phyloP scores from a whole-genome alignment of 2,888 invertebrate species.

The Venusia cambrica region DNA sequence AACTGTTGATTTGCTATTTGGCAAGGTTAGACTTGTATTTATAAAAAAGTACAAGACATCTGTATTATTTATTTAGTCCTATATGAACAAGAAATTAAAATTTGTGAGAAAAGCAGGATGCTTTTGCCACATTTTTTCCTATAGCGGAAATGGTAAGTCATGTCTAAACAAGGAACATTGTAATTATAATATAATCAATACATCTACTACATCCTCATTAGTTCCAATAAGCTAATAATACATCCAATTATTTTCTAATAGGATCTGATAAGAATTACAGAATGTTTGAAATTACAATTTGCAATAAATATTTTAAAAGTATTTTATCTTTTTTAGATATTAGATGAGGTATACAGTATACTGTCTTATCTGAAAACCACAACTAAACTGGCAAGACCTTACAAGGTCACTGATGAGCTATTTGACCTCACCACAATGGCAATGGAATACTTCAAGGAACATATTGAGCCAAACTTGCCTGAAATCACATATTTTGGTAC shows the following conservation, averaged over 20 bases:
- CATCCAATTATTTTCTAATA: conserved; percentile 23
- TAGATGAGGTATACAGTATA: conserved; percentile 95
- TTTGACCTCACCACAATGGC: conserved; percentile 98
- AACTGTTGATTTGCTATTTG: no score
- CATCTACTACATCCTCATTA: no score
- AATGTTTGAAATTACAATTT: neutral
- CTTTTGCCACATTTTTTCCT: no score
- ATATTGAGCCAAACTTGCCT: conserved; percentile 93
- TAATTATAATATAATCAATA: no score
- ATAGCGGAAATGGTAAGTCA: no score
- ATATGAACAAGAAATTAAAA: no score
- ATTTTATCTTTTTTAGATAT: conserved; percentile 82
- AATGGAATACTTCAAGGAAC: conserved; percentile 98
- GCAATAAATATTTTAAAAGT: conserved; percentile 1
- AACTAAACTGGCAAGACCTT: conserved; percentile 91
- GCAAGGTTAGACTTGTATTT: no score
- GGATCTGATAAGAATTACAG: neutral
- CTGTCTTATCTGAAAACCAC: conserved; percentile 91
- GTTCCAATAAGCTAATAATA: conserved; percentile 1
- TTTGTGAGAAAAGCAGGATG: no score
- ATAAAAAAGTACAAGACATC: no score
- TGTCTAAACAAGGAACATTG: no score
- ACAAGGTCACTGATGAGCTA: conserved; percentile 95
- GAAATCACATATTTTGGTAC: conserved; percentile 94
- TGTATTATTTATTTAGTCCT: no score